Conservation (phyloP, 2,888 invertebrate species). For the Coelopa pilipes region DNA sequence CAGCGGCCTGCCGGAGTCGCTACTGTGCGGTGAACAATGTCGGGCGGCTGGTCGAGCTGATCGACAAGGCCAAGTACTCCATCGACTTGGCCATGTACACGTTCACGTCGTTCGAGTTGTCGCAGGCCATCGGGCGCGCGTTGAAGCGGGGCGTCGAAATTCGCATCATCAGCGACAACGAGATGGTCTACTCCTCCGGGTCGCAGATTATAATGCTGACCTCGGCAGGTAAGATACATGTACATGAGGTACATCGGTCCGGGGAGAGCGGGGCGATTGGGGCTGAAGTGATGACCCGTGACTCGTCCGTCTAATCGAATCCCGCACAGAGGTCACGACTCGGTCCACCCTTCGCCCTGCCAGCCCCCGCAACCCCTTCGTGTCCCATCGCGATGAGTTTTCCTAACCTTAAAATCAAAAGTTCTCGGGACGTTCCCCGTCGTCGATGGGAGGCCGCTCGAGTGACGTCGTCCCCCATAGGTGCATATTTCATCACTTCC, state of each 20-base stretch:
- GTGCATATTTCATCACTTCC: conserved; percentile 9
- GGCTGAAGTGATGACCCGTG: too few species aligned
- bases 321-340: too few species aligned
- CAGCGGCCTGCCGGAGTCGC: conserved; percentile 39
- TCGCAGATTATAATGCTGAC: conserved; percentile 50
- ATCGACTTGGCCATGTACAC: conserved; percentile 63
- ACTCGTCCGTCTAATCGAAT: too few species aligned
- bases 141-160: conserved; percentile 53
- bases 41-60: conserved; percentile 47
- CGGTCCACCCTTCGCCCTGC: too few species aligned
- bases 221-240: conserved; percentile 44
- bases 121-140: conserved; percentile 51
- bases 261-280: too few species aligned
- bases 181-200: conserved; percentile 52
- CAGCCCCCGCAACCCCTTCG: too few species aligned
- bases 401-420: neutral
- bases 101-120: conserved; percentile 51
- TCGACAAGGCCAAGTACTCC: conserved; percentile 54
- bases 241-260: too few species aligned
- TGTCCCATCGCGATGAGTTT: neutral
- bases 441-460: neutral
- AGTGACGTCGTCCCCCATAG: neutral
- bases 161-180: conserved; percentile 57
- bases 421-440: neutral
- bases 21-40: conserved; percentile 49